Evolutionary conservation across 2,113 vertebrate genomes (phyloP).

Genomic region (Bolborhynchus lineola): DNA sequence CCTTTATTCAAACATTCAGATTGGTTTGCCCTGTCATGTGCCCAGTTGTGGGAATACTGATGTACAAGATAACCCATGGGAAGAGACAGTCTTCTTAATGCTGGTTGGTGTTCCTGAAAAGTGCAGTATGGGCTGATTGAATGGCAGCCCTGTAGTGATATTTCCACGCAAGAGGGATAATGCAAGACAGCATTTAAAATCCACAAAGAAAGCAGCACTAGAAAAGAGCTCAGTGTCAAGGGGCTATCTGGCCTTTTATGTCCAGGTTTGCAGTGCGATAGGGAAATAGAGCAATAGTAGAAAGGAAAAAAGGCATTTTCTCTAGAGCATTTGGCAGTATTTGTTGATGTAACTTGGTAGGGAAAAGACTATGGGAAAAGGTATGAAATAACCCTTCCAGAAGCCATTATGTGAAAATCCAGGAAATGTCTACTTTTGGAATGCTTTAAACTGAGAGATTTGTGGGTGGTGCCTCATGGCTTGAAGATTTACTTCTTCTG

Average conservation of each 20-base stretch:
- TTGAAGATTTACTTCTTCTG: background rate
- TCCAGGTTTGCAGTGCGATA: background rate
- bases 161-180: background rate
- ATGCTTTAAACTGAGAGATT: background rate
- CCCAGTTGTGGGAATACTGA: background rate
- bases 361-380: background rate
- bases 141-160: background rate
- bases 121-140: background rate
- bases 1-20: background rate
- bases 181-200: background rate
- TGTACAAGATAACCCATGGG: background rate
- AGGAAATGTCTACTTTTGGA: background rate
- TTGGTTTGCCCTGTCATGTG: background rate
- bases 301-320: background rate
- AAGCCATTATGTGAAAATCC: background rate
- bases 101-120: background rate
- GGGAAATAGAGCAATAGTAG: background rate
- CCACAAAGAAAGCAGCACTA: background rate
- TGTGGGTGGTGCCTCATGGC: background rate
- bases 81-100: background rate
- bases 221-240: background rate
- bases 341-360: rapidly evolving
- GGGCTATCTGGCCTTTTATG: background rate
- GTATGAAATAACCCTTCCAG: background rate
- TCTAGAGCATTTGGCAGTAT: background rate